Evolutionary conservation across 2,113 vertebrate genomes (phyloP).

Genomic region (Solea solea): DNA sequence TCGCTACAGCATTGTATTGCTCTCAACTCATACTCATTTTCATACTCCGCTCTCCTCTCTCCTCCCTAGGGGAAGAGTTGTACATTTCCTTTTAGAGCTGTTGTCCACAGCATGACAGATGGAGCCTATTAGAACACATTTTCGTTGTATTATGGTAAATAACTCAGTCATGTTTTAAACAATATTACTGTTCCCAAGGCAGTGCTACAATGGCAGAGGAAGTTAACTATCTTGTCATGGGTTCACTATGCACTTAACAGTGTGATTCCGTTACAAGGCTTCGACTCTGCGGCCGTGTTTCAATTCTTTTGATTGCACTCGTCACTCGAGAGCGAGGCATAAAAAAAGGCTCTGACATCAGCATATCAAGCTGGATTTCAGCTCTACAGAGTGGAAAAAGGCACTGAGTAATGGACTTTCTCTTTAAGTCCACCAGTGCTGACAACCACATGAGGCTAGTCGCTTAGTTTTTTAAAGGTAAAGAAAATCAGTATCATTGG

Average conservation of each 20-base stretch:
- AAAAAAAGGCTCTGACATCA: slow-evolving; percentile 1
- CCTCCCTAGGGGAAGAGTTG: slow-evolving; percentile 29
- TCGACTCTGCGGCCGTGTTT: not conserved
- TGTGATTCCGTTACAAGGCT: not conserved
- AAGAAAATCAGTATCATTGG: slow-evolving; percentile 50
- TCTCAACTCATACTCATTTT: not conserved
- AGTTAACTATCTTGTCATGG: slow-evolving; percentile 9
- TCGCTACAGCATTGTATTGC: not conserved
- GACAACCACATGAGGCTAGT: slow-evolving; percentile 34
- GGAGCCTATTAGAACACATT: slow-evolving; percentile 59
- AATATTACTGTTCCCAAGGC: slow-evolving; percentile 30
- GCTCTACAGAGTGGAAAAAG: slow-evolving; percentile 14
- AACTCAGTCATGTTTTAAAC: slow-evolving; percentile 28
- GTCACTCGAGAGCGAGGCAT: slow-evolving; percentile 15
- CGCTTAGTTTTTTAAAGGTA: slow-evolving; percentile 42
- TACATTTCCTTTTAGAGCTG: slow-evolving; percentile 39
- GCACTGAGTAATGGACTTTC: slow-evolving; percentile 51
- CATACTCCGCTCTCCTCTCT: not conserved
- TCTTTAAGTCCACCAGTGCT: slow-evolving; percentile 4
- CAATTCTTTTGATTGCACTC: slow-evolving; percentile 26
- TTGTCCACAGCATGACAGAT: slow-evolving; percentile 53
- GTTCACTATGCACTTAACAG: not conserved
- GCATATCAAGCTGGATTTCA: slow-evolving; percentile 38
- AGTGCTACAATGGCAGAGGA: not conserved
- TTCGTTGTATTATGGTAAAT: slow-evolving; percentile 60